These are phyloP conservation scores for Microcebus ravelobensis DNA, from an alignment of 2,113 vertebrate species.

Conservation along the genomic window DNA sequence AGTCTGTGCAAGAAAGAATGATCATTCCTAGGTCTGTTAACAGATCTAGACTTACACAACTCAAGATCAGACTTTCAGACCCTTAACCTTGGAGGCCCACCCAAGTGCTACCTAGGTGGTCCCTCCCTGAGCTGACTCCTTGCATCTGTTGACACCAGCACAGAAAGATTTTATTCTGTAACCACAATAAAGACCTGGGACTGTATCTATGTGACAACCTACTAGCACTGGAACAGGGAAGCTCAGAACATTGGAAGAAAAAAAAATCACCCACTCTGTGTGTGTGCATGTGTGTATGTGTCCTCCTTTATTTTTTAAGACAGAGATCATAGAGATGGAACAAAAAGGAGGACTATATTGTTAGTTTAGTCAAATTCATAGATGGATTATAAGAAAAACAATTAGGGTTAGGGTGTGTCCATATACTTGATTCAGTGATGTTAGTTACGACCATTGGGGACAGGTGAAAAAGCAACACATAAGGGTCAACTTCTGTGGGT, in stretches of 20 bases:
- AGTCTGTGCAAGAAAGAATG: background rate
- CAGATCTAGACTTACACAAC: background rate
- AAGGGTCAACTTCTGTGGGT: background rate
- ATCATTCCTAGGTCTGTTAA: background rate
- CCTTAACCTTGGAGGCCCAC: background rate
- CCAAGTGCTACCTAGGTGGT: background rate
- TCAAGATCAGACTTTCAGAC: background rate
- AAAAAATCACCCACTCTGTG: background rate
- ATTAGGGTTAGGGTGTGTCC: background rate
- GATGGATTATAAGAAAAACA: background rate
- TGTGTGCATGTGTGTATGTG: background rate
- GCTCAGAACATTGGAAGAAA: background rate
- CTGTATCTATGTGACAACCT: background rate
- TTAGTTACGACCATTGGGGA: background rate
- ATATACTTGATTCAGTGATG: background rate
- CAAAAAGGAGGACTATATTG: background rate
- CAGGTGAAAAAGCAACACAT: background rate
- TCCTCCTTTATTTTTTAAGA: background rate
- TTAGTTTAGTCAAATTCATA: slow-evolving; percentile 20
- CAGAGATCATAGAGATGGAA: background rate
- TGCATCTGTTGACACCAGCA: background rate
- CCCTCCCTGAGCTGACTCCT: background rate
- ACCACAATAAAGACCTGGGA: background rate
- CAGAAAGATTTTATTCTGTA: background rate
- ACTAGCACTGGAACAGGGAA: background rate